These are phyloP conservation scores for Dendroctonus valens DNA, from an alignment of 1,140 invertebrate species.

Conservation along the genomic window DNA sequence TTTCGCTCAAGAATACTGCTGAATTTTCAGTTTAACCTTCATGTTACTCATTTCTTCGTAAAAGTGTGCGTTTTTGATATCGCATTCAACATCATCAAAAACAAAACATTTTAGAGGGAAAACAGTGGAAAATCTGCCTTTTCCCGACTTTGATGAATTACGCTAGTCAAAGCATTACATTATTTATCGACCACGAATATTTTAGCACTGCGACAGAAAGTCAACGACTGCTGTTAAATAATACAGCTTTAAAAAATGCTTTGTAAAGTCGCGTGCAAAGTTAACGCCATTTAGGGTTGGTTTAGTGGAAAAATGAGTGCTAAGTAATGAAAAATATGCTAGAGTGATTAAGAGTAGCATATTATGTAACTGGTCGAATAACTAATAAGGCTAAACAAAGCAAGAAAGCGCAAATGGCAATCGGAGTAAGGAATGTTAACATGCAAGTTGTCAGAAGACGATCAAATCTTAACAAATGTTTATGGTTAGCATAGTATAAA, in stretches of 20 bases:
- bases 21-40: neutral
- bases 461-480: neutral
- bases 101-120: conserved; percentile 16
- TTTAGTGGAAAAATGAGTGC: too few relatives aligned
- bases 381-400: too few relatives aligned
- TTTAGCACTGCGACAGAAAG: conserved; percentile 15
- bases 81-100: conserved; percentile 17
- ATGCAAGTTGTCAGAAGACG: neutral
- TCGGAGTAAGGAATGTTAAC: neutral
- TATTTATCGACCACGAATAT: conserved; percentile 20
- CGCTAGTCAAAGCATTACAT: conserved; percentile 14
- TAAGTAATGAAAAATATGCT: too few relatives aligned
- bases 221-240: conserved; percentile 14
- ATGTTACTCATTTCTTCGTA: neutral
- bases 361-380: too few relatives aligned
- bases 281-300: too few relatives aligned
- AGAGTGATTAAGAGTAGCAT: too few relatives aligned
- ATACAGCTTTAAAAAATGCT: conserved; percentile 6
- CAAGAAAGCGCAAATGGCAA: too few relatives aligned
- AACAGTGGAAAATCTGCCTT: conserved; percentile 19
- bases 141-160: conserved; percentile 22
- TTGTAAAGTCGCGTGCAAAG: too few relatives aligned
- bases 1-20: neutral
- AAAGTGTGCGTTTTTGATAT: conserved; percentile 16
- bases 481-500: neutral